These are phyloP conservation scores for Protobothrops flavoviridis DNA, from an alignment of 2,113 vertebrate species.

Conservation along the genomic window DNA sequence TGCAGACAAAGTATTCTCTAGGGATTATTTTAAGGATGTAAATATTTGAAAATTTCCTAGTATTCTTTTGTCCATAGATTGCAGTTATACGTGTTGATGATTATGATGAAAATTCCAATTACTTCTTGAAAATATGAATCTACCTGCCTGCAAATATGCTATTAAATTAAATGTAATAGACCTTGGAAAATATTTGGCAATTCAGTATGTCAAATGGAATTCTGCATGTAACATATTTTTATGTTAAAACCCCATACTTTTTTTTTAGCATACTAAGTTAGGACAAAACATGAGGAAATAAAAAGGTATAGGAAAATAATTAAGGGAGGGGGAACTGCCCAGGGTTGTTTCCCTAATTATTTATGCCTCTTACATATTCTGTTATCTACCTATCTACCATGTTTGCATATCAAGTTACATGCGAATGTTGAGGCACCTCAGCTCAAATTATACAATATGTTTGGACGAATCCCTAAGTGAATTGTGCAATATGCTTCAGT, in stretches of 20 bases:
- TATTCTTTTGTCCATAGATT: background rate
- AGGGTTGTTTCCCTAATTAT: background rate
- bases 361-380: background rate
- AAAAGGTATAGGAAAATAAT: background rate
- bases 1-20: background rate
- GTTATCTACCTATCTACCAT: background rate
- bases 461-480: background rate
- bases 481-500: background rate
- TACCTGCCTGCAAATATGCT: background rate
- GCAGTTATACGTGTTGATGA: background rate
- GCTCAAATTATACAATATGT: background rate
- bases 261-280: background rate
- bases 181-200: background rate
- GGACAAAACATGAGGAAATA: background rate
- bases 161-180: background rate
- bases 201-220: background rate
- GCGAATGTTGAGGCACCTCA: background rate
- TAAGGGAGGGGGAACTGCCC: background rate
- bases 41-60: background rate
- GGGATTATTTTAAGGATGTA: background rate
- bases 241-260: background rate
- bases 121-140: background rate
- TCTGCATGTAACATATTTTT: background rate
- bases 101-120: background rate
- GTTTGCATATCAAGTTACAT: background rate